Percentiles rank a stretch among this genome's conserved stretches.
Conservation (phyloP, 2,113 vertebrate species). For the Puntigrus tetrazona region DNA sequence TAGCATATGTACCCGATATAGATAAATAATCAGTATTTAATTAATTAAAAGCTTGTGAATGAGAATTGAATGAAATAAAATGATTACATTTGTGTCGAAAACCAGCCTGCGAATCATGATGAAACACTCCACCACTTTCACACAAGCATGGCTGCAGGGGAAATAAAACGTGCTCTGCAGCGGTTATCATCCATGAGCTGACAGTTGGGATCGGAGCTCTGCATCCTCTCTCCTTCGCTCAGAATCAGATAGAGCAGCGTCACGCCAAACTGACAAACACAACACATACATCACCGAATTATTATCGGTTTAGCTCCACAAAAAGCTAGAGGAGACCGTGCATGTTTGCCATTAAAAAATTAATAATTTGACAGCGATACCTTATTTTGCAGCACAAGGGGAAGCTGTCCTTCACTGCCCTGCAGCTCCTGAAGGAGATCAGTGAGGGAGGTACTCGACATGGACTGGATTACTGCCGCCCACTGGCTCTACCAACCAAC, state of each 20-base stretch:
- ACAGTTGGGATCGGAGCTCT: slow-evolving; percentile 79
- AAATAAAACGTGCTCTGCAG: slow-evolving; percentile 72
- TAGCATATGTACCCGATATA: too few relatives aligned
- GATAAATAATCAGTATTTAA: too few relatives aligned
- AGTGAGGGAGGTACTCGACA: slow-evolving; percentile 85
- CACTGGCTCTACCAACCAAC: slow-evolving; percentile 88
- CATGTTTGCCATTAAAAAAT: not conserved
- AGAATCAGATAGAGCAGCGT: slow-evolving; percentile 89
- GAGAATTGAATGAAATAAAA: not conserved
- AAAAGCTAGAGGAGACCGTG: not conserved
- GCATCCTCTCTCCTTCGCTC: slow-evolving; percentile 90
- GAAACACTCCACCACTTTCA: not conserved
- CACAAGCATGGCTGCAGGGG: not conserved
- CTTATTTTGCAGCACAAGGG: slow-evolving; percentile 80
- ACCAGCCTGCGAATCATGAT: not conserved
- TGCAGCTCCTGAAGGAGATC: slow-evolving; percentile 91
- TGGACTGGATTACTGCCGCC: slow-evolving; percentile 85
- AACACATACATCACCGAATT: not conserved
- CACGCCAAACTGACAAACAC: slow-evolving; percentile 83
- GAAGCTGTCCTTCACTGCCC: slow-evolving; percentile 86
- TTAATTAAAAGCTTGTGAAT: too few relatives aligned
- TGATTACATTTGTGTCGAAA: too few relatives aligned
- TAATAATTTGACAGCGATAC: slow-evolving; percentile 48
- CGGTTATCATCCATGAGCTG: slow-evolving; percentile 87
- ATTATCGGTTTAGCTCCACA: not conserved